Conservation (phyloP, 2,113 vertebrate genomes). For the Alexandromys fortis region DNA sequence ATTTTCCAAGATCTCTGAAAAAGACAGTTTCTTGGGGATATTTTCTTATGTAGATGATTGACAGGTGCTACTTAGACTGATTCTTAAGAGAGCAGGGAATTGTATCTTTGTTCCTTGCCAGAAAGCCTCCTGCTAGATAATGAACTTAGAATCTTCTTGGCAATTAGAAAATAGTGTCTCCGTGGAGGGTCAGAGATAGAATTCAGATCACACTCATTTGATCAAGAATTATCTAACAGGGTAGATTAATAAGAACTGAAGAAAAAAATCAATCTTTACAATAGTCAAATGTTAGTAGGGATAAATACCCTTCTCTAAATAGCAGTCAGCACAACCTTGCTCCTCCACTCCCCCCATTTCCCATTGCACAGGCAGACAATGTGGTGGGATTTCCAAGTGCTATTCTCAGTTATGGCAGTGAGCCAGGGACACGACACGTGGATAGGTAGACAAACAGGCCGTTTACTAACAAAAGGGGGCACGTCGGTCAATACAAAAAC, state of each 20-base stretch:
- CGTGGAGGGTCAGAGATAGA: not conserved
- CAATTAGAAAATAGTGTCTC: not conserved
- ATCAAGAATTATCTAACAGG: not conserved
- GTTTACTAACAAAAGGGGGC: not conserved
- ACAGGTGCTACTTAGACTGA: not conserved
- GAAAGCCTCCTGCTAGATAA: not conserved
- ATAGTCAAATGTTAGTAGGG: not conserved
- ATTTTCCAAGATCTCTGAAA: not conserved
- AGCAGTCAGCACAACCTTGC: not conserved
- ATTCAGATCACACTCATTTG: no score
- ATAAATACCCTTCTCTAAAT: not conserved
- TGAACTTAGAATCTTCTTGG: not conserved
- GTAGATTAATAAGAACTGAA: not conserved
- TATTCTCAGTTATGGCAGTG: no score
- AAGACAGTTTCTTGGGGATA: not conserved
- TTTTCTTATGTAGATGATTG: not conserved
- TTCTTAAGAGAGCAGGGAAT: not conserved
- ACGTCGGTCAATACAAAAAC: not conserved
- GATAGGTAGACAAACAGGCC: no score
- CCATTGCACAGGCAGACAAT: no score
- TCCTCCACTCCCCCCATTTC: no score
- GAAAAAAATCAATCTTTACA: not conserved
- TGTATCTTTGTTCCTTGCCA: not conserved
- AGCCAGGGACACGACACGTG: not conserved
- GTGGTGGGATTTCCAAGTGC: not conserved